Evolutionary conservation across 2,113 vertebrate species (phyloP).

Genomic region (Hirundichthys speculiger): DNA sequence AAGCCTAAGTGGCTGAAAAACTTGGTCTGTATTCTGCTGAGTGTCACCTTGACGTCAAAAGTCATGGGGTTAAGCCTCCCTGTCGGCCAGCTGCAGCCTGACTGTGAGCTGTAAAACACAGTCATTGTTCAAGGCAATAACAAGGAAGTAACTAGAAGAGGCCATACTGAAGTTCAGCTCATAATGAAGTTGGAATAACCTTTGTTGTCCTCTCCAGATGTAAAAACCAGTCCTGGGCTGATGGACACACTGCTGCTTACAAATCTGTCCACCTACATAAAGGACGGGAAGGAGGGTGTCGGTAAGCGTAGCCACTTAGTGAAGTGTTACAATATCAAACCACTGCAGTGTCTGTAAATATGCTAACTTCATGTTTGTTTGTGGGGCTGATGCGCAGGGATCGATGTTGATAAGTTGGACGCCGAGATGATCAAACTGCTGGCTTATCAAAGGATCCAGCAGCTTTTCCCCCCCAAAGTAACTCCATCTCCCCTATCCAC

Average conservation of each 20-base stretch:
- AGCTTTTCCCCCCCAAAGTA: slow-evolving; percentile 89
- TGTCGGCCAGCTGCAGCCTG: too few relatives aligned
- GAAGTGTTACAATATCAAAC: too few relatives aligned
- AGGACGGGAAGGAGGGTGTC: slow-evolving; percentile 83
- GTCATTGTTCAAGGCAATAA: too few relatives aligned
- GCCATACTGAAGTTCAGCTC: too few relatives aligned
- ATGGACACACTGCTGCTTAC: slow-evolving; percentile 82
- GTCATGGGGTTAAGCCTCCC: too few relatives aligned
- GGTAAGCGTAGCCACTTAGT: slow-evolving; percentile 74
- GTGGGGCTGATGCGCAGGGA: slow-evolving; percentile 75
- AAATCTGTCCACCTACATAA: slow-evolving; percentile 87
- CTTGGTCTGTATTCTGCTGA: too few relatives aligned
- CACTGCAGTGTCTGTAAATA: not conserved
- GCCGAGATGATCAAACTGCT: slow-evolving; percentile 92
- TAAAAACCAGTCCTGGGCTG: slow-evolving; percentile 85
- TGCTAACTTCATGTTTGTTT: not conserved
- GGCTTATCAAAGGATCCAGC: slow-evolving; percentile 97
- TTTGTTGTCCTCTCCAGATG: slow-evolving; percentile 75
- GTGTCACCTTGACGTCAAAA: too few relatives aligned
- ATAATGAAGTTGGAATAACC: too few relatives aligned
- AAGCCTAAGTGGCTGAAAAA: too few relatives aligned
- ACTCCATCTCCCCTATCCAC: slow-evolving; percentile 73
- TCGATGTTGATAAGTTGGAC: slow-evolving; percentile 93
- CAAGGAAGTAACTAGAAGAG: too few relatives aligned
- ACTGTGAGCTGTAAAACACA: too few relatives aligned